Evolutionary conservation across 2,113 vertebrate species (phyloP).

Genomic region (Lipophrys pholis): DNA sequence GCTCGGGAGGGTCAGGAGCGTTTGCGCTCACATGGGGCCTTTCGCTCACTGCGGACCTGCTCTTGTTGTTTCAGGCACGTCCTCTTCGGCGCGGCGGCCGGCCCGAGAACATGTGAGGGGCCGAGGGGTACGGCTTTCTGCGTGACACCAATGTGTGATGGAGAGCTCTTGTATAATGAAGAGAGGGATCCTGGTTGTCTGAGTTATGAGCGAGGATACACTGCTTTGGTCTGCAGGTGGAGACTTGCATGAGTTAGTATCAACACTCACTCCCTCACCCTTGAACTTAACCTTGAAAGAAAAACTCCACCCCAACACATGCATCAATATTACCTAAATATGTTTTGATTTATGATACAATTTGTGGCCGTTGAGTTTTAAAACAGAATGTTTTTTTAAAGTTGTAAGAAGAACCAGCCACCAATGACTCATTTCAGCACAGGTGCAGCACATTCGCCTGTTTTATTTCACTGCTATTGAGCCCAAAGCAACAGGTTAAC

Average conservation of each 20-base stretch:
- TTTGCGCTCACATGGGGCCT: conserved; percentile 79
- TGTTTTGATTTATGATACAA: conserved; percentile 9
- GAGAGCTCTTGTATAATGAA: conserved; percentile 31
- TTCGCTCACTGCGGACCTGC: conserved; percentile 67
- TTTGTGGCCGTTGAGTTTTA: conserved; percentile 11
- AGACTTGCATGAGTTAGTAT: conserved; percentile 8
- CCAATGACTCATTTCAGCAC: neutral
- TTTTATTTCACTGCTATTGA: neutral
- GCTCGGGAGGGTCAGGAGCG: conserved; percentile 64
- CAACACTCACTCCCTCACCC: conserved; percentile 40
- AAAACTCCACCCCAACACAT: conserved; percentile 36
- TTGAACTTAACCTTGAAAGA: conserved; percentile 44
- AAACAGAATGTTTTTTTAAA: neutral
- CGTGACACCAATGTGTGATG: conserved; percentile 25
- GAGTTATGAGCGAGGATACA: neutral
- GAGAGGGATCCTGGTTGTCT: conserved; percentile 1
- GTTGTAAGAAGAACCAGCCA: neutral
- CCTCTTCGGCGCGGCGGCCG: conserved; percentile 72
- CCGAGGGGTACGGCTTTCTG: conserved; percentile 19
- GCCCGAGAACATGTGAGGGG: conserved; percentile 49
- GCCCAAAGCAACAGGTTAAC: neutral
- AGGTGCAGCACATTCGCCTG: neutral
- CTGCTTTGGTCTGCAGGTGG: conserved; percentile 8
- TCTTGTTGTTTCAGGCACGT: conserved; percentile 91
- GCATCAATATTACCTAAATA: conserved; percentile 27